Evolutionary conservation across 2,888 invertebrate genomes (phyloP).

Genomic region (Scaptomyza tumidula): DNA sequence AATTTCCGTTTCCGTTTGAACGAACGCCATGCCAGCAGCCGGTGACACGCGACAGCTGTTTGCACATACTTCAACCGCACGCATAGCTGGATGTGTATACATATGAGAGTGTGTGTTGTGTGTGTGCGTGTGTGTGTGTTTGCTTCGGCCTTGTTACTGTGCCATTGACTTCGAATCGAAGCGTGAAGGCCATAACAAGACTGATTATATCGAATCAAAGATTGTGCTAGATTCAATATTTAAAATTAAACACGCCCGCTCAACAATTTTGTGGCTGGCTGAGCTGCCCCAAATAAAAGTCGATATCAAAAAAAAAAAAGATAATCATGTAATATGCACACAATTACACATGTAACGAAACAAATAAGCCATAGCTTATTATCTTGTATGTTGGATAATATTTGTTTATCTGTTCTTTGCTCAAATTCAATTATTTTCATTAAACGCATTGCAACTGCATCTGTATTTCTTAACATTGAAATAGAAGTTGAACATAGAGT

Average conservation of each 20-base stretch:
- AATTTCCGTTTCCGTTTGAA: constrained; percentile 80
- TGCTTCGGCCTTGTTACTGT: constrained; percentile 32
- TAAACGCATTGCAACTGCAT: too few relatives aligned
- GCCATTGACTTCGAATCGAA: constrained; percentile 66
- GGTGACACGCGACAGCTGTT: constrained; percentile 79
- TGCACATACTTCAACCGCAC: constrained; percentile 69
- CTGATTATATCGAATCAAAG: constrained; percentile 70
- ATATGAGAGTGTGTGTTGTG: too few relatives aligned
- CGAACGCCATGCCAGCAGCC: constrained; percentile 73
- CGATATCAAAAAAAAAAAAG: too few relatives aligned
- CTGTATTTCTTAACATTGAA: too few relatives aligned
- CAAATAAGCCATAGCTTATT: too few relatives aligned
- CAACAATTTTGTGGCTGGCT: constrained; percentile 40
- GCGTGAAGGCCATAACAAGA: constrained; percentile 73
- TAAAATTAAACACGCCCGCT: constrained; percentile 64
- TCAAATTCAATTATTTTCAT: too few relatives aligned
- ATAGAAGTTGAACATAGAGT: too few relatives aligned
- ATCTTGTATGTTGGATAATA: too few relatives aligned
- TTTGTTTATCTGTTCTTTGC: too few relatives aligned
- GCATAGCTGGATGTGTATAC: not conserved
- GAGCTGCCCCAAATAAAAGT: not conserved
- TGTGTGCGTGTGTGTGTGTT: not conserved
- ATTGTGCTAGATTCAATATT: constrained; percentile 74
- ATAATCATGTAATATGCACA: too few relatives aligned
- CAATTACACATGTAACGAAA: too few relatives aligned